Evolutionary conservation across 2,888 invertebrate genomes (phyloP).

Genomic region (Microlaimidae sp.): DNA sequence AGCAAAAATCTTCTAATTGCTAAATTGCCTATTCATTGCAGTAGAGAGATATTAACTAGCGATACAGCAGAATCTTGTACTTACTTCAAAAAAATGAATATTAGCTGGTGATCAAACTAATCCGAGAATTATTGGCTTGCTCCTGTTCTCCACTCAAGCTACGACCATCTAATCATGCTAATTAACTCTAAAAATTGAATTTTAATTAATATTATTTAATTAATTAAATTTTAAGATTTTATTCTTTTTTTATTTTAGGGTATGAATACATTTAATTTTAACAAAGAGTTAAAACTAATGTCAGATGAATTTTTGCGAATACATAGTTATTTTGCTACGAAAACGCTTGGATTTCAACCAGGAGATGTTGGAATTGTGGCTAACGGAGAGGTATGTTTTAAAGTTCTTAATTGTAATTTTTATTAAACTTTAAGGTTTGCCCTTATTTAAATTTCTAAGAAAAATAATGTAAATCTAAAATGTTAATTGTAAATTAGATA

Average conservation of each 20-base stretch:
- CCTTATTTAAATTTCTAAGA: background rate
- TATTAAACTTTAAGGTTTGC: background rate
- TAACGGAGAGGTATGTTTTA: conserved; percentile 56
- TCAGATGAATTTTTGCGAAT: conserved; percentile 32
- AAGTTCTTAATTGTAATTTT: background rate
- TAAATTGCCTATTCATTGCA: too few relatives aligned
- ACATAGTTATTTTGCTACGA: conserved; percentile 50
- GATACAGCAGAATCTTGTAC: too few relatives aligned
- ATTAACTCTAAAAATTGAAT: too few relatives aligned
- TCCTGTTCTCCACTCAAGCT: too few relatives aligned
- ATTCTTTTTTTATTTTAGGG: conserved; percentile 30
- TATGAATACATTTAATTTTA: conserved; percentile 39
- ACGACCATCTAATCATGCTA: too few relatives aligned
- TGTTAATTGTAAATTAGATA: background rate
- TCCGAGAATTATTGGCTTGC: too few relatives aligned
- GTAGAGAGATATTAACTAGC: too few relatives aligned
- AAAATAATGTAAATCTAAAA: background rate
- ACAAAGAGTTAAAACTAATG: conserved; percentile 24
- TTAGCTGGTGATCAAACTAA: too few relatives aligned
- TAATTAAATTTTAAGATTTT: background rate
- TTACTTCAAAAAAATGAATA: too few relatives aligned
- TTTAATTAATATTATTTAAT: too few relatives aligned
- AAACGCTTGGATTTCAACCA: conserved; percentile 51
- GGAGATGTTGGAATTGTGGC: conserved; percentile 57
- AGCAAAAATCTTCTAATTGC: too few relatives aligned